Percentiles rank a stretch among this genome's conserved stretches.
These are phyloP conservation scores for Erebia palarica DNA, from an alignment of 2,888 invertebrate species.

Conservation along the genomic window DNA sequence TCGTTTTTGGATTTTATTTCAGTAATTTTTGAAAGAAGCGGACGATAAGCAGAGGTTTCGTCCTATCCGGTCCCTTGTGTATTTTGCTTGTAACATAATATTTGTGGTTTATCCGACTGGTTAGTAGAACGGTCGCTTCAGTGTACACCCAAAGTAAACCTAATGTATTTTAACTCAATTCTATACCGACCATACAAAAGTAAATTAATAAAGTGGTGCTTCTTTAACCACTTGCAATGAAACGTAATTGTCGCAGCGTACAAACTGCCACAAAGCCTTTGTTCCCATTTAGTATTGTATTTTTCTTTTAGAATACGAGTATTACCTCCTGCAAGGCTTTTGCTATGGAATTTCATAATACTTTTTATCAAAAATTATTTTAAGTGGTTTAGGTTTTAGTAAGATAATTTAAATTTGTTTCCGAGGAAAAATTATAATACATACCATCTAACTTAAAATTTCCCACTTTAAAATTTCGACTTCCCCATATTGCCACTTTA, in stretches of 20 bases:
- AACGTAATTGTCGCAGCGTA: slow-evolving; percentile 31
- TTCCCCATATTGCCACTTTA: too few relatives aligned
- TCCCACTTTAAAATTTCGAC: too few relatives aligned
- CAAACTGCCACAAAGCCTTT: slow-evolving; percentile 48
- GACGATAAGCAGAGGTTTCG: neutral
- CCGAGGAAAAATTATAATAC: too few relatives aligned
- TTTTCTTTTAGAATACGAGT: slow-evolving; percentile 43
- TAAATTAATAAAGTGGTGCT: slow-evolving; percentile 20
- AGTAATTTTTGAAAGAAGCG: too few relatives aligned
- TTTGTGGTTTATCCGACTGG: too few relatives aligned
- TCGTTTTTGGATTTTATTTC: too few relatives aligned
- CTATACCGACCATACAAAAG: slow-evolving; percentile 15
- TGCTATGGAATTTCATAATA: slow-evolving; percentile 1
- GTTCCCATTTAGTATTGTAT: slow-evolving; percentile 54
- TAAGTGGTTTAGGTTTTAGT: neutral
- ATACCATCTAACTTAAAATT: too few relatives aligned
- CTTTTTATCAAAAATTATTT: slow-evolving; percentile 8
- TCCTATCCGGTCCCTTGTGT: neutral
- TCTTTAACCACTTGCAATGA: slow-evolving; percentile 24
- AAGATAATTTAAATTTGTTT: neutral
- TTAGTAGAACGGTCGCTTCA: too few relatives aligned
- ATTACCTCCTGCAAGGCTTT: slow-evolving; percentile 25
- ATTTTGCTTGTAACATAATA: too few relatives aligned
- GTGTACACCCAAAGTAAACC: neutral
- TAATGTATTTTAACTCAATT: neutral